These are phyloP conservation scores for Talpa occidentalis DNA, from an alignment of 2,113 vertebrate species.

Conservation along the genomic window DNA sequence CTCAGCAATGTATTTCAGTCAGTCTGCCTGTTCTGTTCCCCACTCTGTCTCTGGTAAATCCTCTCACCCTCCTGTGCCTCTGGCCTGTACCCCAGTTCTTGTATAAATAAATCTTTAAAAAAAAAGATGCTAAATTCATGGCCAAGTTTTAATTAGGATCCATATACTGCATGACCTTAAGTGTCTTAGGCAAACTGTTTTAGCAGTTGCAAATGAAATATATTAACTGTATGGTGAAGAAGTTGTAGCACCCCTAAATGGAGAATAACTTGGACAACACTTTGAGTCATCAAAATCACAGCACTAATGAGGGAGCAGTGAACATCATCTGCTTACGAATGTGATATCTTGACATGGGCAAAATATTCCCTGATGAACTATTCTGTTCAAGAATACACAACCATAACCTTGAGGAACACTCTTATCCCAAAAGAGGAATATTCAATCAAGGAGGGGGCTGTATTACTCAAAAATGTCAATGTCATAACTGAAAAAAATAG, in stretches of 20 bases:
- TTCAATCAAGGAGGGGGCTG: neutral
- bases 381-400: neutral
- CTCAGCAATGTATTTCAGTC: too few species aligned
- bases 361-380: neutral
- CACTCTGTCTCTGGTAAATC: too few species aligned
- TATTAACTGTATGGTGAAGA: neutral
- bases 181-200: neutral
- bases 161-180: neutral
- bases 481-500: neutral
- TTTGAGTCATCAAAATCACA: neutral
- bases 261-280: neutral
- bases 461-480: neutral
- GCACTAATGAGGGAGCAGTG: neutral
- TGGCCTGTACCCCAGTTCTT: too few species aligned
- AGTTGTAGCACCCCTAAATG: neutral
- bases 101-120: too few species aligned
- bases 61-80: too few species aligned
- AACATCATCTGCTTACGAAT: neutral
- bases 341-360: neutral
- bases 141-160: neutral
- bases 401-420: neutral
- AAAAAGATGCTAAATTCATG: neutral
- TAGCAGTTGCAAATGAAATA: neutral
- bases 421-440: neutral
- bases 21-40: too few species aligned